Percentiles rank a stretch among this genome's conserved stretches.
Evolutionary conservation across 2,113 vertebrate genomes (phyloP).

Genomic region (Phylloscopus trochilus): DNA sequence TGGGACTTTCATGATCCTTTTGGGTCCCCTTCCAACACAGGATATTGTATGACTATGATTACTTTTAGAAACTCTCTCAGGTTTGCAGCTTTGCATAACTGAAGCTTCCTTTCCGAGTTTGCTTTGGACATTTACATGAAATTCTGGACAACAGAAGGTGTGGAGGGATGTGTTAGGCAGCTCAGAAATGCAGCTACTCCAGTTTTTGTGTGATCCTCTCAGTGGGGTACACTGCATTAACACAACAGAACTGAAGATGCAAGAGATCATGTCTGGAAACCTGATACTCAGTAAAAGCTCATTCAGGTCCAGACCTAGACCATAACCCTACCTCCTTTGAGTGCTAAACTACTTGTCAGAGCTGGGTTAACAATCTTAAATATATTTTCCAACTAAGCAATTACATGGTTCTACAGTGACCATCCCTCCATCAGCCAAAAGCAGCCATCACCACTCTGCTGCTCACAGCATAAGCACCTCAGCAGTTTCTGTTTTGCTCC

Average conservation of each 20-base stretch:
- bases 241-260: neutral
- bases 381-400: neutral
- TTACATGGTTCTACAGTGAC: neutral
- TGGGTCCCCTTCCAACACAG: neutral
- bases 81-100: neutral
- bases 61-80: neutral
- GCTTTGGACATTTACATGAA: neutral
- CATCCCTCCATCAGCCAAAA: neutral
- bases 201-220: neutral
- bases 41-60: neutral
- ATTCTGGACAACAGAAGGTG: neutral
- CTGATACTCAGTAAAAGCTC: neutral
- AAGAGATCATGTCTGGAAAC: neutral
- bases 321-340: accelerated
- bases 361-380: neutral
- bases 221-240: neutral
- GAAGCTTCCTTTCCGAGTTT: neutral
- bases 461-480: neutral
- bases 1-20: neutral
- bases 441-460: neutral
- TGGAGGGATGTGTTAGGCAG: neutral
- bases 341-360: neutral
- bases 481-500: neutral
- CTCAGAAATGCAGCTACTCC: neutral
- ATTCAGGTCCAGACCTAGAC: neutral